Base-by-base conservation (phyloP, 2,113 vertebrate species). In the Hippocampus abdominalis region DNA sequence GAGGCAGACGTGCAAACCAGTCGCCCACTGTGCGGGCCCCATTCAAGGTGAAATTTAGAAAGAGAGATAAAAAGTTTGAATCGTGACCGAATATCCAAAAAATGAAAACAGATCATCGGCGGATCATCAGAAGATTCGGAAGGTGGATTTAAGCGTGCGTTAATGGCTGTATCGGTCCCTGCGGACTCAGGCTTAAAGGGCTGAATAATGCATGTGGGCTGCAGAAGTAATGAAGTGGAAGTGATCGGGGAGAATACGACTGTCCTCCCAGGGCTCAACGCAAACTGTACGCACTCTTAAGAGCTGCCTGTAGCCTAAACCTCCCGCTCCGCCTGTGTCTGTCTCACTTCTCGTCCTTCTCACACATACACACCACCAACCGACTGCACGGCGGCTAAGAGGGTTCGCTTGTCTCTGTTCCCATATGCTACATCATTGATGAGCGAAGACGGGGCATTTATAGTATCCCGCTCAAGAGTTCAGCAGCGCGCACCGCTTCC, bases 221-320 rank as follows among this genome's bases (percentile, higher is more conserved):
- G 80, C 77, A 48, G 72, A 81, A 84, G 89, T 92, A 92, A 92
- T 92, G 90, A 92, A 91, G 88, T 88, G 83, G 91, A 91, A 93
- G 89, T 82, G 84, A 92, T 90, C 59, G 77, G 87, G 82, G 88
- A 81, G 87, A 91, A 88, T 90, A 89, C 73, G 71, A 67, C 79
- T 73, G 84, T 83, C 88, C 88, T 92, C 90, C 80, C 85, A 75
- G 89, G 89, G 86, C 88, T 81, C 81, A 84, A 75, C 85, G 78
- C 80, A 89, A 88, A 89, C 84, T 86, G 81, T 87, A 84, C 80
- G 85, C 89, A 87, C 85, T 82, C 86, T 80, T 86, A 87, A 89
- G 87, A 89, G 82, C 82, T 84, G 81, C 84, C 76, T 77, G 84
- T 80, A 81, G 83, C 81, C 84, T 76, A 69, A 82, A 79, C 83